Evolutionary conservation across 2,113 vertebrate genomes (phyloP).

Genomic region (Machaerirhynchus nigripectus): DNA sequence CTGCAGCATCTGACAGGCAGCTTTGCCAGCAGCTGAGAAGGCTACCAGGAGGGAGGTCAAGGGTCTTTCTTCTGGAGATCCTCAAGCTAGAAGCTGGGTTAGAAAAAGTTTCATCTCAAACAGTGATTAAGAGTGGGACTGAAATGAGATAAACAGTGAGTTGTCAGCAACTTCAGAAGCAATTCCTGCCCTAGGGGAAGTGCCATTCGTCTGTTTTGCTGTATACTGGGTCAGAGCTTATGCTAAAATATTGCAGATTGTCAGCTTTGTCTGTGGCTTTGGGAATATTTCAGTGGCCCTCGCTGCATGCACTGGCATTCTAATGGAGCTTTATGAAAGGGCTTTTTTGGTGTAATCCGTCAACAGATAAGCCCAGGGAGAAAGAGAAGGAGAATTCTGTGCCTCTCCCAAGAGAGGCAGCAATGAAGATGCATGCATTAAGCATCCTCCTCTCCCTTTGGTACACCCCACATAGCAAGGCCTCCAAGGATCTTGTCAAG

Average conservation of each 20-base stretch:
- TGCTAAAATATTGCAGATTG: slow-evolving; percentile 12
- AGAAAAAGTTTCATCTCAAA: slow-evolving; percentile 4
- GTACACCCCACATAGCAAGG: not conserved
- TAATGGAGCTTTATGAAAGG: slow-evolving; percentile 34
- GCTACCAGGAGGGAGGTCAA: not conserved
- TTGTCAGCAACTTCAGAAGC: slow-evolving; percentile 44
- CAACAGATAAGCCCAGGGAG: not conserved
- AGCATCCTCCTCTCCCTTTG: not conserved
- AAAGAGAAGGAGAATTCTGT: not conserved
- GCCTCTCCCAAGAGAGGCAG: not conserved
- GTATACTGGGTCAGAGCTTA: slow-evolving; percentile 14
- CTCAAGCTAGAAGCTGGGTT: not conserved
- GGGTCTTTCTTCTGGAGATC: not conserved
- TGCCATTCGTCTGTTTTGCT: not conserved
- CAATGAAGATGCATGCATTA: not conserved
- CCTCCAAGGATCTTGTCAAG: not conserved
- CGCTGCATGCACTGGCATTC: not conserved
- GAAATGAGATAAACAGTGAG: slow-evolving; percentile 6
- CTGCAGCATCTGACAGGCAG: not conserved
- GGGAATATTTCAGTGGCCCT: slow-evolving; percentile 27
- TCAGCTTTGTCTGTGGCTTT: slow-evolving; percentile 34
- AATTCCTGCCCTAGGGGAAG: slow-evolving; percentile 18
- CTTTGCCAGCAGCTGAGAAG: not conserved
- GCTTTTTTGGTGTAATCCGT: not conserved
- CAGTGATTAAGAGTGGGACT: not conserved